Evolutionary conservation across 2,888 invertebrate genomes (phyloP), one percentile per base, ranked within the genome.

Genomic region (Stenoptilia bipunctidactyla): DNA sequence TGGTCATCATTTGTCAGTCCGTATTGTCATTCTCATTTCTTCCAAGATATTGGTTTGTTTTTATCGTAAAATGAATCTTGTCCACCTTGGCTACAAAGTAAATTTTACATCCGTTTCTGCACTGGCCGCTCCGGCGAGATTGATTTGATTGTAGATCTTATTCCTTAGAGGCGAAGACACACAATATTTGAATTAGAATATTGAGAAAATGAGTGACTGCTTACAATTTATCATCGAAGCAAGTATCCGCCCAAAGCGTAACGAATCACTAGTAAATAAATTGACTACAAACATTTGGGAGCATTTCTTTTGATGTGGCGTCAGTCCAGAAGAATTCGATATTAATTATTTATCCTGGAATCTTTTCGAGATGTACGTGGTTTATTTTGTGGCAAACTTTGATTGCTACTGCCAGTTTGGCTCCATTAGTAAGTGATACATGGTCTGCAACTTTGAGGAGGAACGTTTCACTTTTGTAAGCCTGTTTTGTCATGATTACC

Each of bases 251-350:
- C 80, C 80, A 67, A 64, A 58, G 69, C 69, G 66, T 71, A 80
- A 77, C 80, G 69, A 80, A 80, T 80, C 67, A 59, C 70, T 74
- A 69, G 77, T 80, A 79, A 79, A 79, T 76, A 80, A 79, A 79
- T 77, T 75, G 79, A 80, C 76, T 71, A 74, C 70, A 74, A 75
- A 69, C 64, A 69, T 70, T 75, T 72, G 69, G 63, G 61, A 58
- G 53, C 56, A 64, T 72, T 71, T 67, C 70, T 71, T 76, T 73
- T 72, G 66, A 70, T 61, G 61, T 49, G 49, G 51, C 49, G 47
- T 62, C 62, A 55, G 52, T 54, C 13, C 13, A 34, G 14, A 49
- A 47, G 35, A 48, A 58, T 61, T 58, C 56, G 46, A 62, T 60
- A 64, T 66, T 66, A 57, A 68, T 71, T 68, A 64, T 61, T 64